Evolutionary conservation across 92 coral and sea anemone species (phyloP).

Genomic region (Epizoanthus stellaris): DNA sequence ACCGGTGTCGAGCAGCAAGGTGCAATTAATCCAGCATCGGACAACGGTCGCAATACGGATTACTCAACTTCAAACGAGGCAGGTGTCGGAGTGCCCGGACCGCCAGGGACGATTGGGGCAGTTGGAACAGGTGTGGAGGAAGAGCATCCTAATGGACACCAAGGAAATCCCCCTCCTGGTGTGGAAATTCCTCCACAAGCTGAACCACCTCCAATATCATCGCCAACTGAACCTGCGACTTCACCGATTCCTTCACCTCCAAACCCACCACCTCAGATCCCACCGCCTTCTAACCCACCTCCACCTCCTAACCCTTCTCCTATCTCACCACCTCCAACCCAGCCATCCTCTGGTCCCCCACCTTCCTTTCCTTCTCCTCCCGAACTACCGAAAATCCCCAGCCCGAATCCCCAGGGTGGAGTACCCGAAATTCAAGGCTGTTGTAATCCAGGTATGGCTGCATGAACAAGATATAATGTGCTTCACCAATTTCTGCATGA

Average conservation of each 20-base stretch:
- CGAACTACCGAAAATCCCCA: not conserved
- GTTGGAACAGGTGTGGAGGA: constrained; percentile 61
- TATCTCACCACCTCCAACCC: not conserved
- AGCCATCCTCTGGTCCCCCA: not conserved
- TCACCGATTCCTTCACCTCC: not conserved
- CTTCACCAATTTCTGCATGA: not conserved
- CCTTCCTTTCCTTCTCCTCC: not conserved
- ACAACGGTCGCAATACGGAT: not conserved
- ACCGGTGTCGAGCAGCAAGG: not conserved
- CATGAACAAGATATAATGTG: not conserved
- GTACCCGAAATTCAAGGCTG: constrained; percentile 13
- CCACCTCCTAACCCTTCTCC: constrained; percentile 10
- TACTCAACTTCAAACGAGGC: constrained; percentile 35
- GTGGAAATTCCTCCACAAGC: not conserved
- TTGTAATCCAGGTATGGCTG: constrained; percentile 19
- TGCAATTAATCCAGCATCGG: not conserved
- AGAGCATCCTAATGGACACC: constrained; percentile 16
- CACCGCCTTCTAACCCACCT: not conserved
- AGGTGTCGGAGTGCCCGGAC: constrained; percentile 61
- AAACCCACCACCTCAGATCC: not conserved
- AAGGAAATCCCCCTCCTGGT: not conserved
- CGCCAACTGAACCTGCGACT: not conserved
- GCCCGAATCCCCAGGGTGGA: not conserved
- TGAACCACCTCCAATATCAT: not conserved
- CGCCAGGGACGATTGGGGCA: constrained; percentile 71